These are phyloP conservation scores for Heliconius hewitsoni DNA, from an alignment of 1,140 invertebrate genomes.

Conservation along the genomic window DNA sequence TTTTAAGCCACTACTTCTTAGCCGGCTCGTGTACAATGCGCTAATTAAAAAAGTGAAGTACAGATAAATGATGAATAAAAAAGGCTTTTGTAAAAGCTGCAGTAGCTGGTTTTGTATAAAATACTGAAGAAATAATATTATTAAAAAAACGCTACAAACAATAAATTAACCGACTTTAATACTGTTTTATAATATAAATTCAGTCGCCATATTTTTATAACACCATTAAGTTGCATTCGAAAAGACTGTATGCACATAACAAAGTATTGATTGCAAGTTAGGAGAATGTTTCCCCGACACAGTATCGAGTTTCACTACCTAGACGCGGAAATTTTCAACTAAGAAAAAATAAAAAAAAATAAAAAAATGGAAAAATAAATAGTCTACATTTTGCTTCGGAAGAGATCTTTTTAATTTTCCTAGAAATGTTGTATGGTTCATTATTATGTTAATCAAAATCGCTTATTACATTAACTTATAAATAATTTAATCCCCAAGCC, in stretches of 20 bases:
- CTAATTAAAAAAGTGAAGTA: constrained; percentile 11
- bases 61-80: constrained; percentile 3
- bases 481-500: neutral
- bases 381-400: too few relatives aligned
- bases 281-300: too few relatives aligned
- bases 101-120: neutral
- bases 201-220: neutral
- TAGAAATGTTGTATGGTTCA: too few relatives aligned
- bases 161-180: neutral
- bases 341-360: too few relatives aligned
- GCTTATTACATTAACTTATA: neutral
- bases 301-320: too few relatives aligned
- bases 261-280: too few relatives aligned
- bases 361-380: too few relatives aligned
- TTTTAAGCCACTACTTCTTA: neutral
- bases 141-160: neutral
- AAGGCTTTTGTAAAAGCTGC: constrained; percentile 3
- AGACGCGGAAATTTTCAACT: too few relatives aligned
- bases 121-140: neutral
- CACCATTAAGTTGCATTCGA: too few relatives aligned
- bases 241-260: too few relatives aligned
- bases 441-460: neutral
- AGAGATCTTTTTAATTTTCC: too few relatives aligned
- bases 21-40: neutral
- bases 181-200: neutral